phyloP scores from a whole-genome alignment of 2,888 invertebrate species.

The Cosmia trapezina region DNA sequence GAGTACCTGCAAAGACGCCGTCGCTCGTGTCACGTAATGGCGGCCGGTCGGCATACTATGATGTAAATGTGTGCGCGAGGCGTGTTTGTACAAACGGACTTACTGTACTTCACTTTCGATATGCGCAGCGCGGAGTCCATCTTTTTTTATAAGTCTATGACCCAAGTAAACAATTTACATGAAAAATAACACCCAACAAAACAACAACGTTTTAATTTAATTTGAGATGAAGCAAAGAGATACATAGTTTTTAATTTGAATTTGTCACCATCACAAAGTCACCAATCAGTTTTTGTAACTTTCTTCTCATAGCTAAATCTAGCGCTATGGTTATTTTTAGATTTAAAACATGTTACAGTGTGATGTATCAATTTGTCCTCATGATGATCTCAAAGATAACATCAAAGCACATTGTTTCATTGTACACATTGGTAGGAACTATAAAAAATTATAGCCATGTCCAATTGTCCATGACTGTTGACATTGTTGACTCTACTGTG shows the following conservation, averaged over 20 bases:
- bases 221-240: neutral
- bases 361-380: slow-evolving; percentile 31
- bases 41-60: too few relatives aligned
- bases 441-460: slow-evolving; percentile 31
- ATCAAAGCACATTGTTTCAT: slow-evolving; percentile 36
- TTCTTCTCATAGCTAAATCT: neutral
- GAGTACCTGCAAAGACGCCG: too few relatives aligned
- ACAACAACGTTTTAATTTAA: too few relatives aligned
- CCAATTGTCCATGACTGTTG: slow-evolving; percentile 43
- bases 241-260: neutral
- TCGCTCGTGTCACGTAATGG: too few relatives aligned
- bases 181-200: too few relatives aligned
- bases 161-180: too few relatives aligned
- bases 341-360: neutral
- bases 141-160: too few relatives aligned
- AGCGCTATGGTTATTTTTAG: slow-evolving; percentile 6
- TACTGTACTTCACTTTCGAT: too few relatives aligned
- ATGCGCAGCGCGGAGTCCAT: too few relatives aligned
- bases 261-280: neutral
- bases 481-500: slow-evolving; percentile 21
- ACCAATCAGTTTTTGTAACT: neutral
- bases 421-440: slow-evolving; percentile 1
- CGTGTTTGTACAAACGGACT: too few relatives aligned
- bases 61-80: too few relatives aligned
- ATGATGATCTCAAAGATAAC: slow-evolving; percentile 3